phyloP scores from a whole-genome alignment of 1,140 invertebrate species.

The Drosophila jambulina region DNA sequence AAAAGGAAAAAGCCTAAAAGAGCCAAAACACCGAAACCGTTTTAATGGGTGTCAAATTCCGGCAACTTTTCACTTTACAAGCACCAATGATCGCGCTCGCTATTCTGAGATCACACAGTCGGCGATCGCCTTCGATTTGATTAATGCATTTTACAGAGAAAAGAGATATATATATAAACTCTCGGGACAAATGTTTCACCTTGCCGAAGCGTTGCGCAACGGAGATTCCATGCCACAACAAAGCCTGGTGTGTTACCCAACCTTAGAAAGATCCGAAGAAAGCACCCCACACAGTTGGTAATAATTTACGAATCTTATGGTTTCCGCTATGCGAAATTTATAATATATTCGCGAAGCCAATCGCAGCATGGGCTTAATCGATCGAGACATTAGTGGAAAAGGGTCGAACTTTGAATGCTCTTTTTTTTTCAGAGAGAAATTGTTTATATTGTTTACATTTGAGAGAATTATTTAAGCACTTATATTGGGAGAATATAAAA shows the following conservation, averaged over 20 bases:
- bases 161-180: conserved; percentile 3
- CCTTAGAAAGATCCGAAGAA: conserved; percentile 64
- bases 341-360: conserved; percentile 51
- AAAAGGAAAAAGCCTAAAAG: conserved; percentile 39
- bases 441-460: background rate
- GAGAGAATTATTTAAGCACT: background rate
- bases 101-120: conserved; percentile 49
- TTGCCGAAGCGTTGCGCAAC: conserved; percentile 65
- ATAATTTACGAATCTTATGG: conserved; percentile 40
- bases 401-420: conserved; percentile 3
- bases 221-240: conserved; percentile 43
- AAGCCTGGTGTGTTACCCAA: conserved; percentile 34
- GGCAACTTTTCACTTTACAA: conserved; percentile 66
- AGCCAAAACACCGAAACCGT: conserved; percentile 40
- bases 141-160: conserved; percentile 54
- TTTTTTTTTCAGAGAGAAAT: background rate
- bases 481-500: background rate
- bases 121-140: conserved; percentile 43
- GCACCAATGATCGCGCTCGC: conserved; percentile 13
- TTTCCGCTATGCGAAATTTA: conserved; percentile 42
- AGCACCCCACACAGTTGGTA: conserved; percentile 28
- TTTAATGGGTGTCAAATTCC: conserved; percentile 71
- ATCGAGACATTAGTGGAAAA: conserved; percentile 6
- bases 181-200: conserved; percentile 39
- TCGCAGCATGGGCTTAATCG: conserved; percentile 28